Base-by-base conservation (phyloP, 1,140 invertebrate species). In the Steinernema khuongi region DNA sequence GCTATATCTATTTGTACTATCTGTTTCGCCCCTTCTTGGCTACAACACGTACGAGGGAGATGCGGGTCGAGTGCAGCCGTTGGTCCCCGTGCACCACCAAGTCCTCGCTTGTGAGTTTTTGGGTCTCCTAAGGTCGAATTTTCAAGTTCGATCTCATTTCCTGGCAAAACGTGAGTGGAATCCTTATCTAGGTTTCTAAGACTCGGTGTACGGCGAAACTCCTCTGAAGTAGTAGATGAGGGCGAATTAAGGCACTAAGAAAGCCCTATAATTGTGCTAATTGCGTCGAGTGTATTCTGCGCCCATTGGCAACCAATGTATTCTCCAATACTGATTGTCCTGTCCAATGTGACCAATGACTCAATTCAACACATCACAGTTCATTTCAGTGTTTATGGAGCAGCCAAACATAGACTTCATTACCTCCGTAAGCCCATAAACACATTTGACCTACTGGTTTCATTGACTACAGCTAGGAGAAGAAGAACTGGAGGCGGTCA, bases 301-400 rank as follows among this genome's bases (percentile, higher is more conserved):
- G n/a, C n/a, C n/a, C n/a, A n/a, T n/a, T n/a, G n/a, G n/a, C n/a
- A n/a, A n/a, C n/a, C n/a, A n/a, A n/a, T n/a, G n/a, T n/a, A n/a
- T n/a, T n/a, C n/a, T n/a, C n/a, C n/a, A n/a, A n/a, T n/a, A n/a
- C n/a, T n/a, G n/a, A n/a, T n/a, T n/a, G n/a, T n/a, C n/a, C n/a
- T n/a, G n/a, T n/a, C n/a, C n/a, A n/a, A n/a, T n/a, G n/a, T n/a
- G n/a, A n/a, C n/a, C n/a, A n/a, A n/a, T n/a, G n/a, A n/a, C n/a
- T n/a, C n/a, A n/a, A n/a, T n/a, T n/a, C n/a, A n/a, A n/a, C n/a
- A n/a, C n/a, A n/a, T n/a, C n/a, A n/a, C n/a, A n/a, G n/a, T n/a
- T n/a, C n/a, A 41, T 41, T 41, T 41, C 36, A 41, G 36, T 60
- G 50, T 60, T 60, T 60, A 60, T 60, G 50, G 50, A 60, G 50